Conservation (phyloP, 2,888 invertebrate genomes). For the Caenorhabditis afra region DNA sequence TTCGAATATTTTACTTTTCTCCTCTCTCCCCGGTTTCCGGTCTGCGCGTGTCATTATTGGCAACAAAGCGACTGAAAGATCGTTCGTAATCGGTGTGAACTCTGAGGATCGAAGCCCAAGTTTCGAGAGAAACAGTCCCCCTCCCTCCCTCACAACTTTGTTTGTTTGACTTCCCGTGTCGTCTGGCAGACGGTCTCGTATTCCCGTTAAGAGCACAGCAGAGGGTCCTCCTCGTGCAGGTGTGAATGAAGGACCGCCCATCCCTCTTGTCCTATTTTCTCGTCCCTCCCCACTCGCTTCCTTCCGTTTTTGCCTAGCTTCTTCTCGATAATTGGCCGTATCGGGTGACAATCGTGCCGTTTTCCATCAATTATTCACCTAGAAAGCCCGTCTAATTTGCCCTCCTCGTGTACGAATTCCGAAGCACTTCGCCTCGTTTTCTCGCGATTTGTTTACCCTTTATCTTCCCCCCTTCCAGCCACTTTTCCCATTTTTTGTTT, state of each 20-base stretch:
- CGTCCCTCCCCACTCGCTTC: slow-evolving; percentile 24
- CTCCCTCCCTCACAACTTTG: slow-evolving; percentile 15
- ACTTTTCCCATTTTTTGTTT: slow-evolving; percentile 30
- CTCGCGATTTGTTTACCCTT: slow-evolving; percentile 46
- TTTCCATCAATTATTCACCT: slow-evolving; percentile 43
- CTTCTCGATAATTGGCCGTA: slow-evolving; percentile 35
- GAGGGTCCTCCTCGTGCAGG: slow-evolving; percentile 32
- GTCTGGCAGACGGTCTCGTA: slow-evolving; percentile 27
- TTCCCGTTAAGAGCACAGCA: slow-evolving; percentile 47
- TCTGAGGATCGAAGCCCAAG: neutral
- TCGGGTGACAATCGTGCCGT: slow-evolving; percentile 30
- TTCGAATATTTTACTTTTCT: slow-evolving; percentile 53
- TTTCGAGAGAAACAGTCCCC: too few relatives aligned
- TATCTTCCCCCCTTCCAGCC: slow-evolving; percentile 15
- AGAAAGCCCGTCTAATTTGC: slow-evolving; percentile 41
- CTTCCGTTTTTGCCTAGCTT: slow-evolving; percentile 44
- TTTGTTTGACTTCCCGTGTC: slow-evolving; percentile 46
- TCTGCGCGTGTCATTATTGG: slow-evolving; percentile 3
- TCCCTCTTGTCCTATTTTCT: slow-evolving; percentile 41
- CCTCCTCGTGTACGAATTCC: slow-evolving; percentile 53
- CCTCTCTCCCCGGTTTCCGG: slow-evolving; percentile 30
- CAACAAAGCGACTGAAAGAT: slow-evolving; percentile 6
- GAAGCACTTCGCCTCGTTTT: slow-evolving; percentile 20
- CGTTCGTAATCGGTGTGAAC: slow-evolving; percentile 14
- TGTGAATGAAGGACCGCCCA: slow-evolving; percentile 29